phyloP scores from a whole-genome alignment of 2,888 invertebrate species.

The Drosophila meridiana region DNA sequence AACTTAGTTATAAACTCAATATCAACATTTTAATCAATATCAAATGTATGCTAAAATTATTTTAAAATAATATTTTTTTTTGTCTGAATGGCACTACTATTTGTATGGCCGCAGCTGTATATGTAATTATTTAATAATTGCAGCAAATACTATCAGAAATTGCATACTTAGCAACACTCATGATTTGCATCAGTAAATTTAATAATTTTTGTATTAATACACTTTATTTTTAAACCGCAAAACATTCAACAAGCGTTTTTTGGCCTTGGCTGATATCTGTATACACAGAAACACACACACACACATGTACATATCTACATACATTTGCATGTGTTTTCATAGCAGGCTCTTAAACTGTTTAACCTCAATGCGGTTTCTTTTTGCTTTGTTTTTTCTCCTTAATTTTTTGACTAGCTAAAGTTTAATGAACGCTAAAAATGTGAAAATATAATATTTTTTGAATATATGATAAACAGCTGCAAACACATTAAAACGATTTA shows the following conservation, averaged over 20 bases:
- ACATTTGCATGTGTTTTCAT: slow-evolving; percentile 10
- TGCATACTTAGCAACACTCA: slow-evolving; percentile 14
- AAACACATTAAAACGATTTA: slow-evolving; percentile 1
- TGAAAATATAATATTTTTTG: slow-evolving; percentile 2
- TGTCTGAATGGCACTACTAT: no score
- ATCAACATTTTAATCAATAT: no score
- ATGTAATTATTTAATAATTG: slow-evolving; percentile 16
- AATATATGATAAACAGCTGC: slow-evolving; percentile 34
- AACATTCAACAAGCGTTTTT: slow-evolving; percentile 22
- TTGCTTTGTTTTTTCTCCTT: slow-evolving; percentile 2
- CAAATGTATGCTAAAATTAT: no score
- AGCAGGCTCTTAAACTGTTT: slow-evolving; percentile 43
- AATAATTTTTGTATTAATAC: slow-evolving; percentile 16
- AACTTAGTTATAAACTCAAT: no score
- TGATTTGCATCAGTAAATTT: slow-evolving; percentile 10
- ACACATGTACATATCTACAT: background rate
- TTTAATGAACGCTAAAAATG: slow-evolving; percentile 53
- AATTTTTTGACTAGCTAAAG: slow-evolving; percentile 37
- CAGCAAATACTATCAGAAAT: slow-evolving; percentile 16
- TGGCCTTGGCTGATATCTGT: slow-evolving; percentile 42
- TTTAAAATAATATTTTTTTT: no score
- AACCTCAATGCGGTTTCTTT: slow-evolving; percentile 28
- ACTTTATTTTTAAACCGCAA: slow-evolving; percentile 44
- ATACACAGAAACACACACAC: slow-evolving; percentile 2
- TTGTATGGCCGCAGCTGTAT: background rate